These are phyloP conservation scores for Emys orbicularis DNA, from an alignment of 2,797 vertebrate species.

Conservation along the genomic window DNA sequence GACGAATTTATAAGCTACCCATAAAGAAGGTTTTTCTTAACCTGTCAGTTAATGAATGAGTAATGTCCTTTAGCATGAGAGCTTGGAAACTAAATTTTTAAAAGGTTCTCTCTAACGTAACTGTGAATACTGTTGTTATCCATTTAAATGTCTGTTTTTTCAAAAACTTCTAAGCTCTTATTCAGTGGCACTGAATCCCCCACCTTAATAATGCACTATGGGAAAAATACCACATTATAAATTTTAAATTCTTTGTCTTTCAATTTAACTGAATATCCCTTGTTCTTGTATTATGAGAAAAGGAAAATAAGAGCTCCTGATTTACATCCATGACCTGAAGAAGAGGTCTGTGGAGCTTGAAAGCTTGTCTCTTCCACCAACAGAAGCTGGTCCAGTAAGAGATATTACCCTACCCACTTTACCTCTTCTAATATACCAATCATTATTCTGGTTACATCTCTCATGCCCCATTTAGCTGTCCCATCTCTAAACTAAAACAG, in stretches of 20 bases:
- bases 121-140: neutral
- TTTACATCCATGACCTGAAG: neutral
- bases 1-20: neutral
- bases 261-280: neutral
- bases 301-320: neutral
- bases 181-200: neutral
- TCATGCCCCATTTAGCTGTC: too few relatives aligned
- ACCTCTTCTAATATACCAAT: neutral
- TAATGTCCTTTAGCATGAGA: neutral
- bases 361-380: neutral
- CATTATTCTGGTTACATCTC: neutral
- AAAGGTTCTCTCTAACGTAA: neutral
- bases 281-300: neutral
- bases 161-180: neutral
- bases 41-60: neutral
- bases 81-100: neutral
- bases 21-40: slow-evolving; percentile 11
- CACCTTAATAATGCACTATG: neutral
- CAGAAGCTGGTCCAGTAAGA: neutral
- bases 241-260: neutral
- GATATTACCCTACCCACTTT: neutral
- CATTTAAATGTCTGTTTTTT: neutral
- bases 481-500: neutral
- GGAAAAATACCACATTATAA: neutral
- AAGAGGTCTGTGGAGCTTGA: neutral